Percentiles rank a stretch among this genome's conserved stretches.
Evolutionary conservation across 2,113 vertebrate genomes (phyloP).

Genomic region (Erythrolamprus reginae): DNA sequence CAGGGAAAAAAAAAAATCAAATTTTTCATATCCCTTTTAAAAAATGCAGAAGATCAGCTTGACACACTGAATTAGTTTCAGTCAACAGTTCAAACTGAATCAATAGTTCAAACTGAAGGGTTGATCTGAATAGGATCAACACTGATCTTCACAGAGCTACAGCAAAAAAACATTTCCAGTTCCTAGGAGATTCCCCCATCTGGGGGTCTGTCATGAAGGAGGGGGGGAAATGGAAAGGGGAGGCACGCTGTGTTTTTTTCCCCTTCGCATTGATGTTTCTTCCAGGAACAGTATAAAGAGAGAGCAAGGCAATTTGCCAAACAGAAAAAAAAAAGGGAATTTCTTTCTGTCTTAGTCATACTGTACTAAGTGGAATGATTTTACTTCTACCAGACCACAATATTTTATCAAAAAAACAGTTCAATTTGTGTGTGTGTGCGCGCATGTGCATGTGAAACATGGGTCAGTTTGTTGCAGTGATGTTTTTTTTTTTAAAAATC

Average conservation of each 20-base stretch:
- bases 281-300: neutral
- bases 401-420: neutral
- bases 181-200: neutral
- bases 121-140: neutral
- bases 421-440: neutral
- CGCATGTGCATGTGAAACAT: neutral
- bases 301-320: neutral
- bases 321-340: neutral
- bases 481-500: no score
- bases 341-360: neutral
- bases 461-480: no score
- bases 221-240: accelerated
- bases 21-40: neutral
- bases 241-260: neutral
- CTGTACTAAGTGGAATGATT: neutral
- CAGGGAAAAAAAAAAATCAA: neutral
- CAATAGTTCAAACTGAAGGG: neutral
- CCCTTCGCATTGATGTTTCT: neutral
- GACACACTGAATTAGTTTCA: neutral
- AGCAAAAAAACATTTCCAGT: neutral
- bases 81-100: neutral
- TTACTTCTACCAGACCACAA: neutral
- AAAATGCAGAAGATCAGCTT: neutral
- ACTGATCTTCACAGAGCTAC: neutral
- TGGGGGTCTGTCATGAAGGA: neutral